phyloP scores from a whole-genome alignment of 2,797 vertebrate genomes.

The Clangula hyemalis region DNA sequence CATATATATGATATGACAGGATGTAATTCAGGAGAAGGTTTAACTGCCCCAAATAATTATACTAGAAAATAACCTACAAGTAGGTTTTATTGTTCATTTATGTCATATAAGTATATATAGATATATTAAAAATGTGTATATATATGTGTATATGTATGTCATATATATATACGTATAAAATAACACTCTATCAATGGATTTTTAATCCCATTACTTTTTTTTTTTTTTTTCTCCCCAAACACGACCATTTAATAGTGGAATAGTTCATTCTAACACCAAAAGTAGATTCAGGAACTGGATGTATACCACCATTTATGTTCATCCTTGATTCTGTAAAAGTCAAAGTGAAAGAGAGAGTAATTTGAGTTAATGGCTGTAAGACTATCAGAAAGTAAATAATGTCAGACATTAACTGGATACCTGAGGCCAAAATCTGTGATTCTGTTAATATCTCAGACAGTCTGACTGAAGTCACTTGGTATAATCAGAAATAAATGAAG shows the following conservation, averaged over 20 bases:
- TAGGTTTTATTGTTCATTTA: background rate
- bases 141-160: background rate
- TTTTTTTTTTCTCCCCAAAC: background rate
- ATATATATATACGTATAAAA: background rate
- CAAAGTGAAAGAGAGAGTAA: background rate
- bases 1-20: background rate
- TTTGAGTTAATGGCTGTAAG: background rate
- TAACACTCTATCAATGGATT: background rate
- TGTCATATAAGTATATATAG: background rate
- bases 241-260: background rate
- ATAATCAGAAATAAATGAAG: background rate
- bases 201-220: background rate
- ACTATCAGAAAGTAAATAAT: background rate
- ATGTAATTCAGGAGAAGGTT: background rate
- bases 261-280: background rate
- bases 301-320: background rate
- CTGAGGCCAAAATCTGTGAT: conserved; percentile 10
- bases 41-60: background rate
- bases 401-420: background rate
- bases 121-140: background rate
- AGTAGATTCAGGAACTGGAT: background rate
- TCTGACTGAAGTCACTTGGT: background rate
- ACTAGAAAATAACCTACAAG: background rate
- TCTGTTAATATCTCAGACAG: background rate
- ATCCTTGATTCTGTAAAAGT: background rate